phyloP scores from a whole-genome alignment of 2,888 invertebrate species.

The Parthenolecanium corni region DNA sequence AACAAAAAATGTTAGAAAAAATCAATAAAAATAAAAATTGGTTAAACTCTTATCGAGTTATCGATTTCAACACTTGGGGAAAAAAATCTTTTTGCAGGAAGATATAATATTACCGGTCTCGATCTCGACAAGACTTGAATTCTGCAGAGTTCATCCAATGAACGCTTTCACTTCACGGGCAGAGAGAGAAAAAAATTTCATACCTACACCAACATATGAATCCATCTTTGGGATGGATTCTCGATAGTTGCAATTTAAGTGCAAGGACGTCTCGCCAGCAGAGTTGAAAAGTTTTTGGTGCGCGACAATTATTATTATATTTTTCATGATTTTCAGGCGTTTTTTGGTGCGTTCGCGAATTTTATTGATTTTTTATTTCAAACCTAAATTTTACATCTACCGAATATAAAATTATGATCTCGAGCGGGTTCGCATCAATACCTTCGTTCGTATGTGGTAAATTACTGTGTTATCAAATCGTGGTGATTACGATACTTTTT shows the following conservation, averaged over 20 bases:
- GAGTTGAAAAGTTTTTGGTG: too few relatives aligned
- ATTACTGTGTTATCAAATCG: slow-evolving; percentile 2
- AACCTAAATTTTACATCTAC: too few relatives aligned
- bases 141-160: not conserved
- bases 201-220: not conserved
- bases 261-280: slow-evolving; percentile 15
- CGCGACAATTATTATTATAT: too few relatives aligned
- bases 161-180: slow-evolving; percentile 18
- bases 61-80: too few relatives aligned
- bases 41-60: too few relatives aligned
- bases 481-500: slow-evolving; percentile 5
- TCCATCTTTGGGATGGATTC: slow-evolving; percentile 18
- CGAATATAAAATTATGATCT: not conserved
- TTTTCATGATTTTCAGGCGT: too few relatives aligned
- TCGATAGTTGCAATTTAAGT: slow-evolving; percentile 13
- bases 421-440: not conserved
- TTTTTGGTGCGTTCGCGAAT: too few relatives aligned
- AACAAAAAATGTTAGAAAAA: too few relatives aligned
- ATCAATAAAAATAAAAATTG: too few relatives aligned
- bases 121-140: slow-evolving; percentile 12
- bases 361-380: too few relatives aligned
- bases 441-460: not conserved
- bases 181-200: too few relatives aligned
- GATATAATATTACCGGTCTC: slow-evolving; percentile 12
- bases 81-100: slow-evolving; percentile 3